Evolutionary conservation across 2,797 vertebrate genomes (phyloP), one percentile per base, ranked within the genome.

Genomic region (Darevskia mixta): DNA sequence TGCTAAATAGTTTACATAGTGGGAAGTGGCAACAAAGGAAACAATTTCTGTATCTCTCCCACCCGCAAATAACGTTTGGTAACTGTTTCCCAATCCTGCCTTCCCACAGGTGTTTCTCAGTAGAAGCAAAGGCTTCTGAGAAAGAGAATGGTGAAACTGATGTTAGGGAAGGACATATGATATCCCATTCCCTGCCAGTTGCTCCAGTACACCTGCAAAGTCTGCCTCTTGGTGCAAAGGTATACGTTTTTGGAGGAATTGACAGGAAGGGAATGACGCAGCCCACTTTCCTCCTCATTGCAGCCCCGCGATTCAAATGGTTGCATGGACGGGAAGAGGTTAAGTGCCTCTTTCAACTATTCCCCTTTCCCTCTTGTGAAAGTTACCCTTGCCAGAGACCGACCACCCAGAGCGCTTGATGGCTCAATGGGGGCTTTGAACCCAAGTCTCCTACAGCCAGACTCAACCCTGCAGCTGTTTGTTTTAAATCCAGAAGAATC

Each of bases 401-500:
- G 61, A 82, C 61, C 72, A 82, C 58, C 77, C 72, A 8, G 2
- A 20, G 15, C 10, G 71, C 41, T 82, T 66, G 18, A 75, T 82
- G 72, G 58, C 58, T 87, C 61, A 82, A 49, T 25, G 55, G 38
- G 49, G 38, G 25, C n/a, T 76, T 49, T 35, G 71, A 76, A 66
- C 41, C 23, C 61, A 27, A 18, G 73, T 27, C 13, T 35, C 71
- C 58, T 82, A 35, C 17, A 35, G 66, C 38, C 72, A 82, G 58
- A 20, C 58, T 55, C 79, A 82, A 66, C 55, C 61, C 41, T 67
- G 41, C 41, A 38, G 72, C 73, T 87, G 80, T 77, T 82, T 82
- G 75, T 82, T 82, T 87, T 76, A 69, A 77, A 15, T 76, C 41
- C 80, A 38, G 72, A 77, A 82, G n/a, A 82, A 45, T 72, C 38